Evolutionary conservation across 1,140 invertebrate species (phyloP), one percentile per base, ranked within the genome.

Genomic region (Caenorhabditis brenneri): DNA sequence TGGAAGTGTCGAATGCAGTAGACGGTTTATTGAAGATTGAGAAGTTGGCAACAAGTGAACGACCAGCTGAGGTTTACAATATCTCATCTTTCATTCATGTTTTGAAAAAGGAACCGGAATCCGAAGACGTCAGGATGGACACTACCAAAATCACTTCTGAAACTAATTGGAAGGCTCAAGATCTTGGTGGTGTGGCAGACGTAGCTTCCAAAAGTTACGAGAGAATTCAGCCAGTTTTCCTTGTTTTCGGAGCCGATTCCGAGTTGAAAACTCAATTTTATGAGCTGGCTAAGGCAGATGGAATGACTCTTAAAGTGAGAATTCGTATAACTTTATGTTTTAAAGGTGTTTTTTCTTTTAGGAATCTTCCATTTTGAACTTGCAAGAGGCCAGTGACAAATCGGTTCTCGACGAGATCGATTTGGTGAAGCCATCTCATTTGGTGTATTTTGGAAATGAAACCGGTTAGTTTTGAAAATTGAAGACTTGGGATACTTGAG

Each of bases 21-120:
- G 36, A n/a, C 2, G 65, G 65, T 24, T 42, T 74, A 24, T 42
- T 74, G 22, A 24, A 6, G 16, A 74, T 74, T 74, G 65, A 74
- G n/a, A 74, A 74, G n/a, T 24, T 74, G 36, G 65, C 65, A 12
- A 1, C 24, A 7, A 74, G 36, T n/a, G 15, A 74, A 10, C 42
- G 46, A 42, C 65, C 65, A 74, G 65, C 65, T 10, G 65, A 74
- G 12, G 65, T 74, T 4, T 74, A 22, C 65, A 74, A 74, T 42
- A 74, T 74, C 42, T n/a, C 65, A 6, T 24, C n/a, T 46, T 74
- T 36, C n/a, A 5, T 65, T n/a, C n/a, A n/a, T n/a, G n/a, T n/a
- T n/a, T n/a, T n/a, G n/a, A n/a, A n/a, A n/a, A n/a, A n/a, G n/a
- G n/a, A n/a, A n/a, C n/a, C 58, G 29, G 58, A 65, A 65, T 36